A percentile compares a stretch with the other conserved stretches of the same genome.
Conservation (phyloP, 1,140 invertebrate species). For the Ridgeia piscesae region DNA sequence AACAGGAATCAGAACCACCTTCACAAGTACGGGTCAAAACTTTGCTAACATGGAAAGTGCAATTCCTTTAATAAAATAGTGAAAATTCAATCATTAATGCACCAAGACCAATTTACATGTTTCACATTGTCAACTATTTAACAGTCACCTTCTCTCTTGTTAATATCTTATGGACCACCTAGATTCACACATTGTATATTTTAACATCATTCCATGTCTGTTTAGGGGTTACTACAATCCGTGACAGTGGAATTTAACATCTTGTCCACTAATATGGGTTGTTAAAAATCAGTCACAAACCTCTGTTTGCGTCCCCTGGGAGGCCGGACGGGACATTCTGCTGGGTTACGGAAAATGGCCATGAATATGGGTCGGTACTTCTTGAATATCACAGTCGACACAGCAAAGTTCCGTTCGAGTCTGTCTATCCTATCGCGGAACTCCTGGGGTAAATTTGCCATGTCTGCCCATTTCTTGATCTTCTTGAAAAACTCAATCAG, state of each 20-base stretch:
- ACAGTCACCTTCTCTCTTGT: too few species aligned
- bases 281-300: constrained; percentile 55
- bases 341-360: constrained; percentile 52
- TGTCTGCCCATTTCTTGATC: constrained; percentile 93
- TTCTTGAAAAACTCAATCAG: constrained; percentile 94
- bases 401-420: constrained; percentile 89
- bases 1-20: constrained; percentile 7
- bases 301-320: constrained; percentile 72
- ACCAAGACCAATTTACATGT: neutral
- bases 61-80: neutral
- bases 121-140: neutral
- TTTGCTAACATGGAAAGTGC: neutral
- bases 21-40: too few species aligned
- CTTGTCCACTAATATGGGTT: neutral
- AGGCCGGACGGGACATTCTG: constrained; percentile 62
- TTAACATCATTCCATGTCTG: too few species aligned
- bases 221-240: too few species aligned
- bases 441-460: constrained; percentile 83
- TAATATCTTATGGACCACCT: too few species aligned
- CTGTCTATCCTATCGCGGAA: constrained; percentile 83
- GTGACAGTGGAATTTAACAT: neutral
- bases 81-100: constrained; percentile 21
- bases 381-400: constrained; percentile 91
- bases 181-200: too few species aligned
- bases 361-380: constrained; percentile 87